These are phyloP conservation scores for Odontamblyopus rebecca DNA, from an alignment of 2,797 vertebrate species.

Conservation along the genomic window DNA sequence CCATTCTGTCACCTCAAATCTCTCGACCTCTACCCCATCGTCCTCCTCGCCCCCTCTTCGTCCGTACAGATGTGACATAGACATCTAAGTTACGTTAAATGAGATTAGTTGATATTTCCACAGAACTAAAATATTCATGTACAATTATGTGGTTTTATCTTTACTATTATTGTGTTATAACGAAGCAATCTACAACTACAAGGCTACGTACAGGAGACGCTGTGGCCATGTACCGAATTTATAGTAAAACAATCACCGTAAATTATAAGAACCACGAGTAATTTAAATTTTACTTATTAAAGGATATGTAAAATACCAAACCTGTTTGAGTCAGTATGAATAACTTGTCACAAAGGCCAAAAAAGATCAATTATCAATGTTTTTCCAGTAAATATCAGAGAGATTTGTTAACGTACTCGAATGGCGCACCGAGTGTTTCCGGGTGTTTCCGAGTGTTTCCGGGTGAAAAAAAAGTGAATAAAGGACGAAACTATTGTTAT, in stretches of 20 bases:
- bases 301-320: rapidly evolving
- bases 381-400: not conserved
- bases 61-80: conserved; percentile 93
- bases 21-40: conserved; percentile 92
- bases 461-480: conserved; percentile 11
- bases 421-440: conserved; percentile 45
- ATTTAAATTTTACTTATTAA: not conserved
- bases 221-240: too few relatives aligned
- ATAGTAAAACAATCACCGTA: not conserved
- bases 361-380: not conserved
- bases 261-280: not conserved
- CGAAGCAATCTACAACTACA: not conserved
- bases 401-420: not conserved
- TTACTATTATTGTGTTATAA: not conserved
- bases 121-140: not conserved
- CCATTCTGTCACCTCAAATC: conserved; percentile 96
- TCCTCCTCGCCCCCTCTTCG: conserved; percentile 82
- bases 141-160: not conserved
- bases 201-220: not conserved
- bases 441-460: conserved; percentile 48
- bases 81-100: conserved; percentile 78
- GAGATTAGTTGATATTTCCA: not conserved
- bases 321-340: conserved; percentile 1
- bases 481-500: too few relatives aligned
- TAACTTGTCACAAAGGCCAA: not conserved